These are phyloP conservation scores for Alcedo atthis DNA, from an alignment of 2,797 vertebrate species.

Conservation along the genomic window DNA sequence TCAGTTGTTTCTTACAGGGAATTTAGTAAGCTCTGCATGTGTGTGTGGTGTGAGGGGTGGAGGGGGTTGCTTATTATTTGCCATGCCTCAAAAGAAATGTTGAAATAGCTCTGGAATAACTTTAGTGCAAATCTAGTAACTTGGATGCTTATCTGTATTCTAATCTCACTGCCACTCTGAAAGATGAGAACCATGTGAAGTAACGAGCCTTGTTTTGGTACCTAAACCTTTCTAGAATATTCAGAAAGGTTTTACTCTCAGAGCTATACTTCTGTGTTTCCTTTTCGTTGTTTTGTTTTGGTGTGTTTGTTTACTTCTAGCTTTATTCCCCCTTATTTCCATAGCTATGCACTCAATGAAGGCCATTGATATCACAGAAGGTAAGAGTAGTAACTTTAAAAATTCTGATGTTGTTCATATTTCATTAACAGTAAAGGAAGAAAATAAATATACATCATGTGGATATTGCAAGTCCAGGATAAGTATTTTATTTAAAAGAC, in stretches of 20 bases:
- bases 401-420: background rate
- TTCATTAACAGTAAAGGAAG: background rate
- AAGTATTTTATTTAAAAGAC: background rate
- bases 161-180: background rate
- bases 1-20: background rate
- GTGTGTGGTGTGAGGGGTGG: fast-evolving
- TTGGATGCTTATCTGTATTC: background rate
- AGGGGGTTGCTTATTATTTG: background rate
- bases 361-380: background rate
- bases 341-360: background rate
- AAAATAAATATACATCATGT: background rate
- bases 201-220: background rate
- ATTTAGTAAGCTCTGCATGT: background rate
- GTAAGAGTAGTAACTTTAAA: background rate
- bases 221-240: background rate
- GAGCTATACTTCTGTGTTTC: background rate
- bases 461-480: background rate
- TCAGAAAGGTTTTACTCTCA: background rate
- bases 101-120: background rate
- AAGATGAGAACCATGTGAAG: background rate
- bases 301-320: background rate
- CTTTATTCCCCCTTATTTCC: background rate
- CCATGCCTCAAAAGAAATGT: background rate
- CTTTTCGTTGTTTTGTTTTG: background rate
- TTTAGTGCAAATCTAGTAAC: background rate